Evolutionary conservation across 2,888 invertebrate genomes (phyloP).

Genomic region (Papilio gigon): DNA sequence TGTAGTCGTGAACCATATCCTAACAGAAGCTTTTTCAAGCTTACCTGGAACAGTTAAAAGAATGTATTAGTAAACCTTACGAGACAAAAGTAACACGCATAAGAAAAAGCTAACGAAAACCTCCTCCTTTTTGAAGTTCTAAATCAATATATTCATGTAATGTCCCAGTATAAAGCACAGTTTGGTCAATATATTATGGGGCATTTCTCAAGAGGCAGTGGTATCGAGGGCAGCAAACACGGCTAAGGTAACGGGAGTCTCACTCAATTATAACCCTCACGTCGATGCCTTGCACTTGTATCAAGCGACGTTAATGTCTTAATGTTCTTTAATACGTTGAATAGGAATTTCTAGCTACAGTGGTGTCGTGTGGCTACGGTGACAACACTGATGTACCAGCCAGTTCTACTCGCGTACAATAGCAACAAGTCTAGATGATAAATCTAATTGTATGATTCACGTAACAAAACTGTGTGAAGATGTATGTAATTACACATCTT

Average conservation of each 20-base stretch:
- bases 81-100: too few species aligned
- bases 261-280: constrained; percentile 68
- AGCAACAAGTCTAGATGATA: background rate
- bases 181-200: constrained; percentile 8
- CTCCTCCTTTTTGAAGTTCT: too few species aligned
- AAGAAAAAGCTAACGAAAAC: too few species aligned
- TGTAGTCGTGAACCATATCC: too few species aligned
- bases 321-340: constrained; percentile 45
- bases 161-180: background rate
- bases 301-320: constrained; percentile 43
- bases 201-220: constrained; percentile 53
- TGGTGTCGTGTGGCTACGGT: too few species aligned
- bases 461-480: background rate
- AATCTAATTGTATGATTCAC: background rate
- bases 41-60: too few species aligned
- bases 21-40: too few species aligned
- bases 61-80: too few species aligned
- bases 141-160: background rate
- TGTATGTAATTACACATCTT: too few species aligned
- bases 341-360: background rate
- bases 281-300: constrained; percentile 53
- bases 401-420: too few species aligned
- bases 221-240: constrained; percentile 66
- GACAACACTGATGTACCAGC: too few species aligned
- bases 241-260: constrained; percentile 69